A percentile compares a stretch with the other conserved stretches of the same genome.
Evolutionary conservation across 2,888 invertebrate genomes (phyloP).

Genomic region (Physocephala rufipes): DNA sequence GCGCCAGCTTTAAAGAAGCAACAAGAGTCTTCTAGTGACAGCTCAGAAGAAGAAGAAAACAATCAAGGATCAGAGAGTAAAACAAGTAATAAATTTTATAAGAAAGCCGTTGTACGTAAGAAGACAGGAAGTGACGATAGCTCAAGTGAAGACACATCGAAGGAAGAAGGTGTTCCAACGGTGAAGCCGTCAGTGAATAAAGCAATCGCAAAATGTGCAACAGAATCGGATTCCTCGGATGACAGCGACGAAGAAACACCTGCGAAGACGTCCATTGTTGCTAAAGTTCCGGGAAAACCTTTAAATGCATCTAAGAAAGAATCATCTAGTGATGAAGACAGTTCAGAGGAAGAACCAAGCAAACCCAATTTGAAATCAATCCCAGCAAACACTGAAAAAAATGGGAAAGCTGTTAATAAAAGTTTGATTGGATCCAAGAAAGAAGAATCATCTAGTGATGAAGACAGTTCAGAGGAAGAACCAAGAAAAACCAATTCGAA

Average conservation of each 20-base stretch:
- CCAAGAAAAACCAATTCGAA: constrained; percentile 34
- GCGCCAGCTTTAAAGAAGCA: constrained; percentile 33
- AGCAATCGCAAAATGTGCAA: background rate
- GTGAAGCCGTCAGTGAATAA: constrained; percentile 39
- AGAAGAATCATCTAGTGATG: constrained; percentile 58
- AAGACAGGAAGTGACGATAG: constrained; percentile 35
- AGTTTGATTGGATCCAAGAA: constrained; percentile 42
- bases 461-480: constrained; percentile 53
- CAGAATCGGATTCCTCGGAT: constrained; percentile 53
- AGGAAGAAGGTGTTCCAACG: constrained; percentile 51
- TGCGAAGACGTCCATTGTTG: constrained; percentile 11
- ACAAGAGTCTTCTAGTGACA: constrained; percentile 59
- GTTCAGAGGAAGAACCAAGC: constrained; percentile 54
- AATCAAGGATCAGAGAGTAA: constrained; percentile 46
- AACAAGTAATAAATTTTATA: constrained; percentile 34
- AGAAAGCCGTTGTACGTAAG: constrained; percentile 10
- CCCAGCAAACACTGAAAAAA: constrained; percentile 25
- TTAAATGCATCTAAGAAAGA: constrained; percentile 45
- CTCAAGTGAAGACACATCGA: constrained; percentile 64
- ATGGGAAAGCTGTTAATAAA: background rate
- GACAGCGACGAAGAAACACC: constrained; percentile 50
- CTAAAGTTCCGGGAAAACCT: background rate
- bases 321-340: constrained; percentile 60
- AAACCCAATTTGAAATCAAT: too few relatives aligned
- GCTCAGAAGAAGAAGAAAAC: constrained; percentile 59